Conservation (phyloP, 2,888 invertebrate species). For the Caenorhabditis japonica region DNA sequence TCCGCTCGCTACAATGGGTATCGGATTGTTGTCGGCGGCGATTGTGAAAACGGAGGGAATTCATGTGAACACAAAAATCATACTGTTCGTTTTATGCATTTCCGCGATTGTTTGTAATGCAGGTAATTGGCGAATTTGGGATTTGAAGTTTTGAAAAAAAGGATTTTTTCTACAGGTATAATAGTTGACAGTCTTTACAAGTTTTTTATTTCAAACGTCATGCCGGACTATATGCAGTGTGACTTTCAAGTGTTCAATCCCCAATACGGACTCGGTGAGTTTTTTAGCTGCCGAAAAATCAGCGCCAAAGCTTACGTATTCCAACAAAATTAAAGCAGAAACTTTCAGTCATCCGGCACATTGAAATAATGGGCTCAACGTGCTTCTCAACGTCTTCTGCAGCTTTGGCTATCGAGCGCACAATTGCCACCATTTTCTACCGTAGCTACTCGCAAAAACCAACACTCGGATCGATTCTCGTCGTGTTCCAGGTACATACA, state of each 20-base stretch:
- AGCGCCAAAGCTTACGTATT: too few species aligned
- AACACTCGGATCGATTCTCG: slow-evolving; percentile 45
- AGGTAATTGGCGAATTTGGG: slow-evolving; percentile 14
- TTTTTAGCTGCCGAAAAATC: too few species aligned
- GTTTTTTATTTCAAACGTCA: slow-evolving; percentile 52
- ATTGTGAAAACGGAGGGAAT: slow-evolving; percentile 44
- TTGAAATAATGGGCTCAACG: slow-evolving; percentile 41
- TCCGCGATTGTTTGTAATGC: slow-evolving; percentile 45
- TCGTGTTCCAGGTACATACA: slow-evolving; percentile 49
- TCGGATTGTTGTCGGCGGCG: slow-evolving; percentile 38
- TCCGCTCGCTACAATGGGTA: slow-evolving; percentile 49
- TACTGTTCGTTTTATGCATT: slow-evolving; percentile 37
- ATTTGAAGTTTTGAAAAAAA: not conserved
- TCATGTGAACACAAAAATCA: slow-evolving; percentile 40
- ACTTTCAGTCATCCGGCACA: slow-evolving; percentile 47
- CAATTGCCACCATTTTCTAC: slow-evolving; percentile 52
- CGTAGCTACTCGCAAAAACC: slow-evolving; percentile 44
- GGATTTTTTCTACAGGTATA: slow-evolving; percentile 36
- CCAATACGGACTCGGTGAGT: slow-evolving; percentile 36
- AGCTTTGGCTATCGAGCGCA: slow-evolving; percentile 41
- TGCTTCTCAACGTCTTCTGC: slow-evolving; percentile 25
- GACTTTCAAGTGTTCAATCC: slow-evolving; percentile 54
- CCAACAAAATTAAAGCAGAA: too few species aligned
- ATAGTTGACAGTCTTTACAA: slow-evolving; percentile 42
- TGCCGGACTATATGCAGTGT: slow-evolving; percentile 53